Evolutionary conservation across 2,888 invertebrate species (phyloP).

Genomic region (Hydrotaea cyrtoneurina): DNA sequence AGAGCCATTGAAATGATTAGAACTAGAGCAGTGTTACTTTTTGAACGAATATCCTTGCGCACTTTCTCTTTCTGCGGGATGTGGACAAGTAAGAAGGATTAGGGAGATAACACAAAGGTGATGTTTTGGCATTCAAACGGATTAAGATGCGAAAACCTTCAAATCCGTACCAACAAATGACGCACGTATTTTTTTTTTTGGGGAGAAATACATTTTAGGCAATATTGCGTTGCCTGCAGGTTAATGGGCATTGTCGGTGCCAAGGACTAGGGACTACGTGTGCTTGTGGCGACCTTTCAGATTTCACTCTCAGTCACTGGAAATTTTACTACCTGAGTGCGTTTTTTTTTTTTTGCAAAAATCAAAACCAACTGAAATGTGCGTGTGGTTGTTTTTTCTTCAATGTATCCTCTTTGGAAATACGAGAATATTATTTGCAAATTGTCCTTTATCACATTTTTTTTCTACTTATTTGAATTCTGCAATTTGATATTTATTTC

Average conservation of each 20-base stretch:
- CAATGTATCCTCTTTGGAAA: slow-evolving; percentile 35
- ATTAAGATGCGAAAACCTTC: neutral
- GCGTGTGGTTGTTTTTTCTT: neutral
- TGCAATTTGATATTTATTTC: slow-evolving; percentile 52
- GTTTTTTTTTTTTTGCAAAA: no score
- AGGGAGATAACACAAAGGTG: neutral
- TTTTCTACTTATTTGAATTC: neutral
- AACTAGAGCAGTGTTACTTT: slow-evolving; percentile 41
- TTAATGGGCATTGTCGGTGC: neutral
- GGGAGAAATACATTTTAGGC: neutral
- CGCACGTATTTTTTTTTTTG: neutral
- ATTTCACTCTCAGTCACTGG: neutral
- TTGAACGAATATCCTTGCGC: neutral
- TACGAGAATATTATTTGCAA: slow-evolving; percentile 34
- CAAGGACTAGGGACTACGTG: slow-evolving; percentile 1
- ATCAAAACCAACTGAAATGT: neutral
- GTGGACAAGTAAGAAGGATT: neutral
- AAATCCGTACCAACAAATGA: neutral
- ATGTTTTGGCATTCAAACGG: neutral
- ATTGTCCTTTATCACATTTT: slow-evolving; percentile 37
- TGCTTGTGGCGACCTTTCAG: neutral
- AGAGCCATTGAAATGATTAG: neutral
- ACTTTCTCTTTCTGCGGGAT: slow-evolving; percentile 1
- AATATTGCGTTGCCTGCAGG: neutral
- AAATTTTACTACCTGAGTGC: neutral